Conservation (phyloP, 30 jellyfish, hydroid and myxozoan genomes). For the Mastigias papua region DNA sequence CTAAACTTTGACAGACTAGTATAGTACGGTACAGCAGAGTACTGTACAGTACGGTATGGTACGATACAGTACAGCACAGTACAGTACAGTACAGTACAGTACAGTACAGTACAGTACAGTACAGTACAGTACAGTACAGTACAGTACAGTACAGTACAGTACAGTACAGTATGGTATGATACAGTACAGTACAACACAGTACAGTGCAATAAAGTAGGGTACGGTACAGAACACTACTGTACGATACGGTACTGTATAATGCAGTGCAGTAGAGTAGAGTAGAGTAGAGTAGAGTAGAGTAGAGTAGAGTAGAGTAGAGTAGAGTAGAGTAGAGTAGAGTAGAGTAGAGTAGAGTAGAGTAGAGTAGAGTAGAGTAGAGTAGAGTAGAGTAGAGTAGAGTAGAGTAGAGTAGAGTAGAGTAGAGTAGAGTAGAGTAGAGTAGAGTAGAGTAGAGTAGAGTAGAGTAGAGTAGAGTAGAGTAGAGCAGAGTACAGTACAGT, state of each 20-base stretch:
- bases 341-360: background rate
- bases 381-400: background rate
- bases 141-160: background rate
- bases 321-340: background rate
- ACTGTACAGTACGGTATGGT: background rate
- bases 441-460: too few species aligned
- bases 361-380: background rate
- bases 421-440: too few species aligned
- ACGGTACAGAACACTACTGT: background rate
- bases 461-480: too few species aligned
- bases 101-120: background rate
- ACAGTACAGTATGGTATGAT: background rate
- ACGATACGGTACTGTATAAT: background rate
- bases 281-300: background rate
- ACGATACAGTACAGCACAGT: background rate
- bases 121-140: background rate
- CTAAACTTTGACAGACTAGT: background rate
- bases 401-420: too few species aligned
- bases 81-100: background rate
- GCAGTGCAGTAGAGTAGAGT: background rate
- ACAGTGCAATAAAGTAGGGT: background rate
- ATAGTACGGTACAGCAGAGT: background rate
- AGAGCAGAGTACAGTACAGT: background rate
- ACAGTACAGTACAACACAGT: background rate
- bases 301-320: background rate